Evolutionary conservation across 2,888 invertebrate species (phyloP), one percentile per base, ranked within the genome.

Genomic region (Corythucha ciliata): DNA sequence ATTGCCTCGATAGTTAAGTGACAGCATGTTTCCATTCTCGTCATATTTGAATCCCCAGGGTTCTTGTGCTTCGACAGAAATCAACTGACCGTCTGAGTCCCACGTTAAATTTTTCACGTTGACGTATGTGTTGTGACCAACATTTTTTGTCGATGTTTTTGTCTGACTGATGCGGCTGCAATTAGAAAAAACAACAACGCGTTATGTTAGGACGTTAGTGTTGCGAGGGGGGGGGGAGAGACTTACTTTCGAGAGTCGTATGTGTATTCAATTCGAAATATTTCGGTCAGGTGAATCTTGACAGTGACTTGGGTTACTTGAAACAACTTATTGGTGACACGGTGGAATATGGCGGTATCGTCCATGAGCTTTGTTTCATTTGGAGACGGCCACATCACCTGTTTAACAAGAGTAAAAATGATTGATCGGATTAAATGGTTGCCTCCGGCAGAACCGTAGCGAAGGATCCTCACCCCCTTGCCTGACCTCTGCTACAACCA

Each of bases 41-140:
- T 92, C 92, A 64, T 92, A 92, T 52, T 85, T 77, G 71, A 90
- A 92, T 49, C 86, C 86, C 91, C 91, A 92, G 0, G 90, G 89
- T 64, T 91, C 90, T 63, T 88, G 88, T 0, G 89, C 88, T 65
- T 91, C 90, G 1, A 93, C 89, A n/a, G 89, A 90, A 25, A 79
- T 80, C 52, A 94, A 68, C 65, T 94, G 92, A 2, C 92, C 91
- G 65, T 93, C 93, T 51, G 85, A 85, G 64, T 96, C 93, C 82
- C 94, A 94, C 0, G 92, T 90, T 65, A 91, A 93, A 66, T 93
- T 92, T 66, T 90, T 85, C 0, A 90, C 81, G 63, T 88, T 90
- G 1, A 88, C 88, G 61, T 89, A 91, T 3, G 87, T 84, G 60
- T 88, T 90, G 0, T 88, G 85, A 0, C 90, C 92, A 47, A 92